These are phyloP conservation scores for Chymomyza amoena DNA, from an alignment of 2,888 invertebrate genomes.

Conservation along the genomic window DNA sequence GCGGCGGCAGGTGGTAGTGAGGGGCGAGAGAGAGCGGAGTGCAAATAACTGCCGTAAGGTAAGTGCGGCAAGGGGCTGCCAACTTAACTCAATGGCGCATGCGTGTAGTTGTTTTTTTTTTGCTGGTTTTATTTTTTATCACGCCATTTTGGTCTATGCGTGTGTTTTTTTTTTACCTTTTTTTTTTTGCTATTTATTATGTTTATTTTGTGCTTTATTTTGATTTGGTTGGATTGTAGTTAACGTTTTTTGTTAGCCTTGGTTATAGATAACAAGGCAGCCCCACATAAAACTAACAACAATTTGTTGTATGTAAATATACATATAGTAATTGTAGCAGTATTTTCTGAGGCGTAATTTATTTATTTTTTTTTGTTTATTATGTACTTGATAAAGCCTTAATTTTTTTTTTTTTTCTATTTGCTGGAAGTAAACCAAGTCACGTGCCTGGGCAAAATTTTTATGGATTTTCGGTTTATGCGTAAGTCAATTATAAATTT, in stretches of 20 bases:
- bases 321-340: background rate
- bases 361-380: slow-evolving; percentile 8
- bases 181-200: slow-evolving; percentile 15
- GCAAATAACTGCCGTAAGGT: background rate
- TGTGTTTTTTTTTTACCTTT: slow-evolving; percentile 4
- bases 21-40: background rate
- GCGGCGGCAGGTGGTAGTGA: background rate
- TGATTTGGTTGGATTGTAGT: slow-evolving; percentile 29
- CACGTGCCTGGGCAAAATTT: background rate
- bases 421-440: background rate
- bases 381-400: background rate
- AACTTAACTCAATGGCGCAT: slow-evolving; percentile 53
- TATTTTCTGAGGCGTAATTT: background rate
- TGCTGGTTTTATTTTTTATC: slow-evolving; percentile 16
- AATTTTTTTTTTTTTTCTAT: background rate
- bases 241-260: slow-evolving; percentile 17
- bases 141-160: slow-evolving; percentile 21
- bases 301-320: background rate
- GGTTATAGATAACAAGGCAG: slow-evolving; percentile 44
- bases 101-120: slow-evolving; percentile 17
- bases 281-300: background rate
- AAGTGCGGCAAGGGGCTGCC: background rate
- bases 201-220: slow-evolving; percentile 28
- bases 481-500: background rate
- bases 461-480: background rate